Base-by-base conservation (phyloP, 2,888 invertebrate species). In the Lithodes maja region DNA sequence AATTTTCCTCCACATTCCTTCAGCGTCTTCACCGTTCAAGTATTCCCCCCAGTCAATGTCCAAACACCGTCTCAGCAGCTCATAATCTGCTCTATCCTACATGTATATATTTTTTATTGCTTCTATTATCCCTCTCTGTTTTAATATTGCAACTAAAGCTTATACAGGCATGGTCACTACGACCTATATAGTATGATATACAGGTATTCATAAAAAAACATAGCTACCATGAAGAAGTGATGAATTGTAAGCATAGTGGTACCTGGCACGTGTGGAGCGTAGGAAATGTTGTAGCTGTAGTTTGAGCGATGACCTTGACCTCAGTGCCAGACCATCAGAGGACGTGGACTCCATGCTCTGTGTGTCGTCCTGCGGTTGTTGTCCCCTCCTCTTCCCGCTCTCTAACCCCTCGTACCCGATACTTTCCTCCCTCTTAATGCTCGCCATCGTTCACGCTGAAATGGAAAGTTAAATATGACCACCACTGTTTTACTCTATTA, bases 221-320 rank as follows among this genome's bases (percentile, higher is more conserved):
- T 3, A 15, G 74, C 5, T 12, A 68, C 9, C 15, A 12, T 68
- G 68, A 68, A 12, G 7, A 15, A 12, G 7, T 68, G 15, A 68
- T 68, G 68, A 68, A 12, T 68, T 7, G 15, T 15, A 68, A 12
- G 7, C 3, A 71, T n/a, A 33, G 33, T 33, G 33, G 15, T 80
- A 84, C 88, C 88, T 88, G 88, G 71, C 88, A 88, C 84, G 83
- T 54, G 88, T 88, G 15, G 88, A 88, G 5, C 84, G 88, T 12
- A 88, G 52, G 54, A 84, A 88, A 49, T 84, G 88, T 54, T 84
- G 84, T 15, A 88, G 80, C 17, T 88, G 75, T 52, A 80, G 88
- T 61, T 74, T 84, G n/a, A 84, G 54, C 9, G 88, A 88, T 12
- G 84, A 80, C 3, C 80, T 53, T 71, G 88, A 88, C 78, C 88